These are phyloP conservation scores for Amia ocellicauda DNA, from an alignment of 2,113 vertebrate genomes.

Conservation along the genomic window DNA sequence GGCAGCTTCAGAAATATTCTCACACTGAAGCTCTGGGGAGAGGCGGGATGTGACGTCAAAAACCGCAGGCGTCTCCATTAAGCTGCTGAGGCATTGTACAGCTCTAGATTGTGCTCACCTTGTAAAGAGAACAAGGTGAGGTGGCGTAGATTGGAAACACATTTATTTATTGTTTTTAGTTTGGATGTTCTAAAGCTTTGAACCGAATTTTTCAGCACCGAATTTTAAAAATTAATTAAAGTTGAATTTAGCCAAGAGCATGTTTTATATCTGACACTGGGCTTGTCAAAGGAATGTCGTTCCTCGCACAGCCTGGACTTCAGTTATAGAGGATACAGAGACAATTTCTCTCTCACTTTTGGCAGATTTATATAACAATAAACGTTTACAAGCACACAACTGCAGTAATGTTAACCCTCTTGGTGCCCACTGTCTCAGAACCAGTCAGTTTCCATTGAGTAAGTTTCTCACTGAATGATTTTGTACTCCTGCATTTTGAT, in stretches of 20 bases:
- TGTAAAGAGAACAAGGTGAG: not conserved
- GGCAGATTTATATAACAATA: slow-evolving; percentile 35
- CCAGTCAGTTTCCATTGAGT: slow-evolving; percentile 15
- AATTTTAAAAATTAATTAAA: too few relatives aligned
- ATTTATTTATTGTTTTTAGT: not conserved
- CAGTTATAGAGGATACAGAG: slow-evolving; percentile 38
- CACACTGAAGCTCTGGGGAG: too few relatives aligned
- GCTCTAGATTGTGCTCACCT: not conserved
- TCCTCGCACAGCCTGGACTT: slow-evolving; percentile 30
- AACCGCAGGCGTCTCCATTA: too few relatives aligned
- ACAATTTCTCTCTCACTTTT: slow-evolving; percentile 22
- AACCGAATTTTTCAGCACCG: slow-evolving; percentile 23
- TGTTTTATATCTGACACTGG: slow-evolving; percentile 37
- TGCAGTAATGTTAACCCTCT: slow-evolving; percentile 30
- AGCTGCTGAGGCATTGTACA: too few relatives aligned
- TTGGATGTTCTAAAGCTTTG: slow-evolving; percentile 13
- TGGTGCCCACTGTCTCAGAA: slow-evolving; percentile 47
- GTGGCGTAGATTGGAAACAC: not conserved
- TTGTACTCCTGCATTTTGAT: too few relatives aligned
- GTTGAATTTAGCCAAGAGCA: slow-evolving; percentile 26
- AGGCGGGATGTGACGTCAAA: too few relatives aligned
- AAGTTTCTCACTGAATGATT: not conserved
- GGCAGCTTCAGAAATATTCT: not conserved
- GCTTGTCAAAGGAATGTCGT: slow-evolving; percentile 36
- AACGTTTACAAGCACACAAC: slow-evolving; percentile 40